A percentile compares a stretch with the other conserved stretches of the same genome.
Conservation (phyloP, 2,888 invertebrate species). For the Flexamia atlantica region DNA sequence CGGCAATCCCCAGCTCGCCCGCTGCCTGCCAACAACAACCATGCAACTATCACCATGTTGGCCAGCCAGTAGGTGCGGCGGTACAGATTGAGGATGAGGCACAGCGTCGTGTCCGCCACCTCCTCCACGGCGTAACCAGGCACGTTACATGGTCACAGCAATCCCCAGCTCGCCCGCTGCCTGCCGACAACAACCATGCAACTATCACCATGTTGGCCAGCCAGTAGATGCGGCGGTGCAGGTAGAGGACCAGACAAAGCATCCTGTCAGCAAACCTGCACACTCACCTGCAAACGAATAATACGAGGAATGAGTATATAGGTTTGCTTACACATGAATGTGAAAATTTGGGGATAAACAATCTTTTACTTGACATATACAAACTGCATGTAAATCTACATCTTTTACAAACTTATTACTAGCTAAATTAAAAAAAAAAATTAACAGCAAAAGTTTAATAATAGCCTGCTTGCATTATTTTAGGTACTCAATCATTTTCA, state of each 20-base stretch:
- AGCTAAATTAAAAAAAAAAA: too few relatives aligned
- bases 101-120: slow-evolving; percentile 99
- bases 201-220: slow-evolving; percentile 98
- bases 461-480: too few relatives aligned
- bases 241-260: slow-evolving; percentile 98
- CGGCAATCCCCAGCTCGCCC: slow-evolving; percentile 98
- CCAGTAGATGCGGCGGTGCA: slow-evolving; percentile 99
- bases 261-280: slow-evolving; percentile 99
- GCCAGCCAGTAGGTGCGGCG: slow-evolving; percentile 99
- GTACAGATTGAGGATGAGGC: slow-evolving; percentile 99
- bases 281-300: too few relatives aligned
- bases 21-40: slow-evolving; percentile 80
- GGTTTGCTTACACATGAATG: too few relatives aligned
- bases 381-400: too few relatives aligned
- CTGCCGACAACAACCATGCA: slow-evolving; percentile 70
- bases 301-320: too few relatives aligned
- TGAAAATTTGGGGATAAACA: too few relatives aligned
- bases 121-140: slow-evolving; percentile 99
- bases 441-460: too few relatives aligned
- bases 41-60: slow-evolving; percentile 90
- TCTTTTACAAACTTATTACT: too few relatives aligned
- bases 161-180: slow-evolving; percentile 97
- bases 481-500: too few relatives aligned
- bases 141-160: slow-evolving; percentile 99
- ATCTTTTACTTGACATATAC: too few relatives aligned